These are phyloP conservation scores for Yponomeuta evonymella DNA, from an alignment of 2,888 invertebrate species.

Conservation along the genomic window DNA sequence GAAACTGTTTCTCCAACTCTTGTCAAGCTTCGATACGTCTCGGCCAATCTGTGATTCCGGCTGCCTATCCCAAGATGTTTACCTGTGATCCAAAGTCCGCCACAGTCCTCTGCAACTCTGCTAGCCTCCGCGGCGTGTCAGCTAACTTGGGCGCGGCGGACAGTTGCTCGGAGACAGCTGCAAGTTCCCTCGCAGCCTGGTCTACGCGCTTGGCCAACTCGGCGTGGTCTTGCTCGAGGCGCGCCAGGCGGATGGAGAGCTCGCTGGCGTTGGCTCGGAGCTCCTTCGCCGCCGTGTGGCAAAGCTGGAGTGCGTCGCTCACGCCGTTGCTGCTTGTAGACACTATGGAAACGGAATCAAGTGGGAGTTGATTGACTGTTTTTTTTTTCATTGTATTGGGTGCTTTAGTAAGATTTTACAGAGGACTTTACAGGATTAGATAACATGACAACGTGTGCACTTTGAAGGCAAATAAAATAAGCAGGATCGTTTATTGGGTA, in stretches of 20 bases:
- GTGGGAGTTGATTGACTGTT: not conserved
- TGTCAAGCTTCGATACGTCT: too few species aligned
- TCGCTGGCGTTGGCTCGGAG: constrained; percentile 80
- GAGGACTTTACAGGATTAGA: too few species aligned
- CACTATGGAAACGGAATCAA: constrained; percentile 52
- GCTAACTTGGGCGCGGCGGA: constrained; percentile 77
- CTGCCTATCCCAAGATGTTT: not conserved
- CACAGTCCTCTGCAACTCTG: constrained; percentile 72
- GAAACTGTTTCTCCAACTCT: too few species aligned
- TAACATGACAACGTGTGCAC: too few species aligned
- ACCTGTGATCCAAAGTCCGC: constrained; percentile 79
- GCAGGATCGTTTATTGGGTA: too few species aligned
- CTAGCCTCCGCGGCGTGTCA: constrained; percentile 74
- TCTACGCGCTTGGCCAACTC: constrained; percentile 46
- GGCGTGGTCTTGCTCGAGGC: constrained; percentile 74
- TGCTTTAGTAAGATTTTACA: too few species aligned
- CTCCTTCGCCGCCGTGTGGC: constrained; percentile 81
- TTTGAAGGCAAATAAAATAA: too few species aligned
- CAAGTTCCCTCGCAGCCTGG: constrained; percentile 61
- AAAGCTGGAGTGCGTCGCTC: constrained; percentile 82
- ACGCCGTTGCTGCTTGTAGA: constrained; percentile 81
- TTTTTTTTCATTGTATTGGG: too few species aligned
- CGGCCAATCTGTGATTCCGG: too few species aligned
- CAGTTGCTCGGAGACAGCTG: constrained; percentile 74
- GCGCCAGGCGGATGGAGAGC: constrained; percentile 74